phyloP scores from a whole-genome alignment of 1,140 invertebrate species.

The Gerris buenoi region DNA sequence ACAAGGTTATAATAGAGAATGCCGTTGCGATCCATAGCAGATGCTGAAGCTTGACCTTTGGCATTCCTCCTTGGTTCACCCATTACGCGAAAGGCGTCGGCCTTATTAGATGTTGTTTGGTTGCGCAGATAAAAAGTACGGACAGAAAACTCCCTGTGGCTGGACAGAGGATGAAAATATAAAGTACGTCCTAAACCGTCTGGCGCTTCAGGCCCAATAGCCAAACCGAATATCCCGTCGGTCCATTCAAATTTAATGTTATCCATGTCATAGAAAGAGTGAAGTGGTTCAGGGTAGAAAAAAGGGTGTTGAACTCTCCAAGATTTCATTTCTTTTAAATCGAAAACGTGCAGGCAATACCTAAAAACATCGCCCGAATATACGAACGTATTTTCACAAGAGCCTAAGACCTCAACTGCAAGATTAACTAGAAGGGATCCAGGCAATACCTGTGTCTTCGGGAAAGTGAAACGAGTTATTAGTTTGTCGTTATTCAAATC shows the following conservation, averaged over 20 bases:
- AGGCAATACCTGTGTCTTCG: slow-evolving; percentile 36
- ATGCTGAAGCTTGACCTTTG: slow-evolving; percentile 51
- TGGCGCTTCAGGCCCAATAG: slow-evolving; percentile 41
- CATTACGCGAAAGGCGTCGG: slow-evolving; percentile 44
- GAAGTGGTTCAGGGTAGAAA: slow-evolving; percentile 59
- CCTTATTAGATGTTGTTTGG: slow-evolving; percentile 31
- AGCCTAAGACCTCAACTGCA: slow-evolving; percentile 43
- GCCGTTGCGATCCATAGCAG: slow-evolving; percentile 48
- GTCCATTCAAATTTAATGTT: slow-evolving; percentile 63
- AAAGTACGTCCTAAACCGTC: slow-evolving; percentile 38
- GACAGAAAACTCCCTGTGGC: slow-evolving; percentile 55
- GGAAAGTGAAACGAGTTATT: slow-evolving; percentile 43
- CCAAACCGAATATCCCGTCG: slow-evolving; percentile 62
- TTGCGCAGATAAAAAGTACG: slow-evolving; percentile 44
- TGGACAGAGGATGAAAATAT: slow-evolving; percentile 66
- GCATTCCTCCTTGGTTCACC: slow-evolving; percentile 36
- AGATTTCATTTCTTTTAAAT: slow-evolving; percentile 43
- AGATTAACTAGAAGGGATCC: slow-evolving; percentile 61
- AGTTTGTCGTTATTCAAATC: slow-evolving; percentile 47
- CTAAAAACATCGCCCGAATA: slow-evolving; percentile 63
- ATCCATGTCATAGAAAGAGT: slow-evolving; percentile 47
- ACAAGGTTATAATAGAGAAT: slow-evolving; percentile 66
- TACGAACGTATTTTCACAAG: slow-evolving; percentile 47
- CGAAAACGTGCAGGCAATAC: slow-evolving; percentile 52
- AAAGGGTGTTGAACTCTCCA: slow-evolving; percentile 57